Evolutionary conservation across 2,113 vertebrate species (phyloP).

Genomic region (Tragelaphus strepsiceros): DNA sequence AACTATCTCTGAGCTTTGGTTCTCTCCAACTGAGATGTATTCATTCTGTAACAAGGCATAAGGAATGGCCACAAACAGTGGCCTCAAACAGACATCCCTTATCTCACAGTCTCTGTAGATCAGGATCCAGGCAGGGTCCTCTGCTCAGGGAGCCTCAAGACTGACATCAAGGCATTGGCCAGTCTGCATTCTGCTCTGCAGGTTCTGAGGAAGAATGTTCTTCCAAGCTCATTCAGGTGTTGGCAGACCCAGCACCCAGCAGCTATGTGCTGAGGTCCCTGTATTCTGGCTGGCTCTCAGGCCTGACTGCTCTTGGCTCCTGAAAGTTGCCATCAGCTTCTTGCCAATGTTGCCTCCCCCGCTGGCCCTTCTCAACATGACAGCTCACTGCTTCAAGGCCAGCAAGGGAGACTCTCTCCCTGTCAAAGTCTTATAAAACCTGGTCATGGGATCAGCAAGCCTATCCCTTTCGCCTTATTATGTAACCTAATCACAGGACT

Average conservation of each 20-base stretch:
- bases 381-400: neutral
- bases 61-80: neutral
- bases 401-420: neutral
- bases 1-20: neutral
- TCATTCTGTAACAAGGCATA: neutral
- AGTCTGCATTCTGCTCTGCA: neutral
- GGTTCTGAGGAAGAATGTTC: neutral
- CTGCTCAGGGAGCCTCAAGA: neutral
- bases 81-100: neutral
- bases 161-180: neutral
- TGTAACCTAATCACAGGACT: neutral
- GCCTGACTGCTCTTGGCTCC: neutral
- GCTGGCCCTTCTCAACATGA: neutral
- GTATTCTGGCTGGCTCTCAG: neutral
- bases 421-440: neutral
- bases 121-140: neutral
- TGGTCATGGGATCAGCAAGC: neutral
- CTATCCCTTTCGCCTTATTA: neutral
- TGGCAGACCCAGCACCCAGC: neutral
- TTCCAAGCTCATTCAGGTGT: neutral
- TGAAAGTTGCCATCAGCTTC: neutral
- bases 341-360: neutral
- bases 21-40: neutral
- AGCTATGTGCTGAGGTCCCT: neutral
- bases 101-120: neutral